These are phyloP conservation scores for Cheirogaleus medius DNA, from an alignment of 2,113 vertebrate species.

Conservation along the genomic window DNA sequence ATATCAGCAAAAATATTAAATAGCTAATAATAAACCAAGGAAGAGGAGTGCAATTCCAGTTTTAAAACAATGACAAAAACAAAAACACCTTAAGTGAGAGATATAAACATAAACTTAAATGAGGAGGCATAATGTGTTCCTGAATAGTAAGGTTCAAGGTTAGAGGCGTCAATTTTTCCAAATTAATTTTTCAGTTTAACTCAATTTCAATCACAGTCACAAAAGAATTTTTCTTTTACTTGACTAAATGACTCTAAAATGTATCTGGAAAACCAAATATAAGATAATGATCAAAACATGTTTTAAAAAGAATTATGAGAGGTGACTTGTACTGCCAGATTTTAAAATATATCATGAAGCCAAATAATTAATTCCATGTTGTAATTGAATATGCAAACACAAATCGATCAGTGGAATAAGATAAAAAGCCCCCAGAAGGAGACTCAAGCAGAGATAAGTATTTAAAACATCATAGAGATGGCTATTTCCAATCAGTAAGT, in stretches of 20 bases:
- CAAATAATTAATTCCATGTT: constrained; percentile 53
- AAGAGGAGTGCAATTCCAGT: background rate
- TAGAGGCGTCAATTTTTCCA: background rate
- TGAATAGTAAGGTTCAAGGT: background rate
- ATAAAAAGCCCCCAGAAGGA: constrained; percentile 34
- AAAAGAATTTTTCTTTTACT: background rate
- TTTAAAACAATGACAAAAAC: background rate
- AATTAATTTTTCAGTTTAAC: constrained; percentile 49
- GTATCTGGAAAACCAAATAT: background rate
- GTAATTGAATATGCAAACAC: constrained; percentile 1
- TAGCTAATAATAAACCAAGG: background rate
- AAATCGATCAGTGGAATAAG: background rate
- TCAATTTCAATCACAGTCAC: background rate
- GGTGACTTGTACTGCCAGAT: background rate
- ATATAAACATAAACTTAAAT: background rate
- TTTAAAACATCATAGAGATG: constrained; percentile 38
- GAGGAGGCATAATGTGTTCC: background rate
- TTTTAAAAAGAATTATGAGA: constrained; percentile 19
- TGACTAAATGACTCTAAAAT: constrained; percentile 39
- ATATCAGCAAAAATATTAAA: background rate
- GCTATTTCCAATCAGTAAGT: background rate
- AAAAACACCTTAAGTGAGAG: background rate
- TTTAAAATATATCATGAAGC: constrained; percentile 53
- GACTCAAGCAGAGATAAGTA: constrained; percentile 48
- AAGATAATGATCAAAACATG: background rate